phyloP scores from a whole-genome alignment of 1,140 invertebrate species.

The Matsumurasca onukii region DNA sequence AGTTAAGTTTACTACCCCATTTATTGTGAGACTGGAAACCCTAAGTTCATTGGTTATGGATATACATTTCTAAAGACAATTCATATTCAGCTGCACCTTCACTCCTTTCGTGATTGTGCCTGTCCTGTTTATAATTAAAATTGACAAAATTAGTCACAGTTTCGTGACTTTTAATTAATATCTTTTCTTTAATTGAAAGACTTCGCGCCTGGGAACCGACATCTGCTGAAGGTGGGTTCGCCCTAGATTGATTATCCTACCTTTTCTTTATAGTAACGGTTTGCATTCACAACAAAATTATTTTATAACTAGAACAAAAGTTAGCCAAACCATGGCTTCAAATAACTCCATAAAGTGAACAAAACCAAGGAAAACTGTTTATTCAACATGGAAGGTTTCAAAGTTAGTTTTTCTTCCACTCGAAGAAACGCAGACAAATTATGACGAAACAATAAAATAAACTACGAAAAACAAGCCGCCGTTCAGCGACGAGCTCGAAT shows the following conservation, averaged over 20 bases:
- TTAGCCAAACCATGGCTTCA: too few relatives aligned
- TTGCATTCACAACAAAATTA: too few relatives aligned
- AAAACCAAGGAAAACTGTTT: not conserved
- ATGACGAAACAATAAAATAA: constrained; percentile 1
- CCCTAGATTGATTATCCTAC: not conserved
- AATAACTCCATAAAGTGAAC: too few relatives aligned
- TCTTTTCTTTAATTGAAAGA: constrained; percentile 26
- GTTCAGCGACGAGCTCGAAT: not conserved
- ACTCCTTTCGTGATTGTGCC: not conserved
- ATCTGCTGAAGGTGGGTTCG: constrained; percentile 7
- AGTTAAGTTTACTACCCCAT: too few relatives aligned
- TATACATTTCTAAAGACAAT: too few relatives aligned
- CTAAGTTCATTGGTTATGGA: too few relatives aligned
- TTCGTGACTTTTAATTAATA: constrained; percentile 24
- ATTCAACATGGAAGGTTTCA: not conserved
- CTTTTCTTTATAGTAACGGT: too few relatives aligned
- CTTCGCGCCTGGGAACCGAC: not conserved
- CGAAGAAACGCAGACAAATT: not conserved
- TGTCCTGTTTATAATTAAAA: constrained; percentile 11
- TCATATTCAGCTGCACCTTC: too few relatives aligned
- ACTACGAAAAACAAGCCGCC: not conserved
- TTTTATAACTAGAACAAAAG: too few relatives aligned
- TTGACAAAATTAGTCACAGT: constrained; percentile 14
- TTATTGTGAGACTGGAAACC: too few relatives aligned
- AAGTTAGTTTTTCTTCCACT: not conserved